A percentile compares a stretch with the other conserved stretches of the same genome.
Evolutionary conservation across 2,888 invertebrate species (phyloP).

Genomic region (Mellilla xanthometata): DNA sequence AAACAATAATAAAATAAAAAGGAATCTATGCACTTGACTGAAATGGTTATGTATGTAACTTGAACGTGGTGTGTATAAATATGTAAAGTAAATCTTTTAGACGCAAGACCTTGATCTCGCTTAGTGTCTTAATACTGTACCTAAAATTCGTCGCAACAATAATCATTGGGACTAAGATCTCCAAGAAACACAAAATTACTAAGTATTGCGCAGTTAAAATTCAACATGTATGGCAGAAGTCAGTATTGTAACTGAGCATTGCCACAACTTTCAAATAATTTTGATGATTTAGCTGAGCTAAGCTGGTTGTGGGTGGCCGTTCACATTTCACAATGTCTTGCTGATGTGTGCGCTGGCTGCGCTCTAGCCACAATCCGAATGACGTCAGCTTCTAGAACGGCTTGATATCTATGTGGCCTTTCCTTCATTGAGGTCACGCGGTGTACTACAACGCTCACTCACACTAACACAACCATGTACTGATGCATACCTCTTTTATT

Average conservation of each 20-base stretch:
- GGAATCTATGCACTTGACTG: neutral
- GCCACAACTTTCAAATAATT: conserved; percentile 76
- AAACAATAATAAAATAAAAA: too few species aligned
- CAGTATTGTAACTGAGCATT: conserved; percentile 75
- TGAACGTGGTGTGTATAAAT: neutral
- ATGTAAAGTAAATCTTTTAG: conserved; percentile 32
- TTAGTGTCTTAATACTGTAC: conserved; percentile 70
- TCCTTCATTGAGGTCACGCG: conserved; percentile 73
- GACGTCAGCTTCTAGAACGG: conserved; percentile 80
- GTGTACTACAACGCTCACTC: conserved; percentile 64
- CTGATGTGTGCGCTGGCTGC: conserved; percentile 59
- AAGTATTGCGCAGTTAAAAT: conserved; percentile 64
- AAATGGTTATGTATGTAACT: conserved; percentile 11
- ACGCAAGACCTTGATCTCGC: conserved; percentile 37
- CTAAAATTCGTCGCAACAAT: conserved; percentile 76
- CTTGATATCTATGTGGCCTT: conserved; percentile 63
- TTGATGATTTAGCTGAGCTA: conserved; percentile 63
- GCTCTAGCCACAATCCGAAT: conserved; percentile 64
- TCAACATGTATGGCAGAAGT: conserved; percentile 75
- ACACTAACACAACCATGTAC: conserved; percentile 58
- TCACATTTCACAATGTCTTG: conserved; percentile 81
- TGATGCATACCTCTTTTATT: conserved; percentile 41
- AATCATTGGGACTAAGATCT: conserved; percentile 69
- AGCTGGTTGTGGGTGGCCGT: conserved; percentile 76
- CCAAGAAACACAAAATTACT: conserved; percentile 66